These are phyloP conservation scores for Montipora foliosa DNA, from an alignment of 64 coral and sea anemone genomes.

Conservation along the genomic window DNA sequence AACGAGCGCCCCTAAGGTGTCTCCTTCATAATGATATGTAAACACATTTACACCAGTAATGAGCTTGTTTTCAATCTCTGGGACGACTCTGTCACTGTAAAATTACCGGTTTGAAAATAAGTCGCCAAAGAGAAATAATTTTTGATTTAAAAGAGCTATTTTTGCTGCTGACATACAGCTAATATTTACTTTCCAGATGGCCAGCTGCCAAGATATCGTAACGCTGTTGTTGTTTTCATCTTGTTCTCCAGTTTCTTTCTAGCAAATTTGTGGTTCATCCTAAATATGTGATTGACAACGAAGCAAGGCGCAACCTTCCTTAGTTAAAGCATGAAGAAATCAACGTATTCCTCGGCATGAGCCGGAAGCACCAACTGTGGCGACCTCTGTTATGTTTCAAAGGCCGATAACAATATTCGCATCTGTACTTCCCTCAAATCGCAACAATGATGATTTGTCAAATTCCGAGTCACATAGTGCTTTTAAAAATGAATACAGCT, in stretches of 20 bases:
- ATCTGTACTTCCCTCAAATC: too few relatives aligned
- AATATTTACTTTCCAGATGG: not conserved
- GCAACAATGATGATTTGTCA: too few relatives aligned
- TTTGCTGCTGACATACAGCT: not conserved
- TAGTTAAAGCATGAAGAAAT: not conserved
- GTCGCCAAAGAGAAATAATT: not conserved
- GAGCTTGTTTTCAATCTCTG: not conserved
- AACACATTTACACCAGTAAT: constrained; percentile 41
- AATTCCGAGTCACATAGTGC: too few relatives aligned
- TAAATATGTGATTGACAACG: not conserved
- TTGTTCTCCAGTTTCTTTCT: too few relatives aligned
- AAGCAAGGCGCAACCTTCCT: not conserved
- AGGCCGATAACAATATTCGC: not conserved
- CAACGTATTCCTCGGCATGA: too few relatives aligned
- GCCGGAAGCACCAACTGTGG: too few relatives aligned
- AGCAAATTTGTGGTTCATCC: too few relatives aligned
- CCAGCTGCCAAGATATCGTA: not conserved
- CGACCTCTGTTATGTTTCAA: not conserved
- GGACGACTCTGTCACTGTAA: constrained; percentile 18
- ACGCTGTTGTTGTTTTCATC: not conserved
- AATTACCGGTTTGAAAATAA: constrained; percentile 31
- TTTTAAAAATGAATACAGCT: too few relatives aligned
- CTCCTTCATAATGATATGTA: constrained; percentile 47
- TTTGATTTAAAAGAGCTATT: constrained; percentile 13
- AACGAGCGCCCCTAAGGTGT: not conserved